Evolutionary conservation across 1,140 invertebrate species (phyloP).

Genomic region (Scaptomyza hsui): DNA sequence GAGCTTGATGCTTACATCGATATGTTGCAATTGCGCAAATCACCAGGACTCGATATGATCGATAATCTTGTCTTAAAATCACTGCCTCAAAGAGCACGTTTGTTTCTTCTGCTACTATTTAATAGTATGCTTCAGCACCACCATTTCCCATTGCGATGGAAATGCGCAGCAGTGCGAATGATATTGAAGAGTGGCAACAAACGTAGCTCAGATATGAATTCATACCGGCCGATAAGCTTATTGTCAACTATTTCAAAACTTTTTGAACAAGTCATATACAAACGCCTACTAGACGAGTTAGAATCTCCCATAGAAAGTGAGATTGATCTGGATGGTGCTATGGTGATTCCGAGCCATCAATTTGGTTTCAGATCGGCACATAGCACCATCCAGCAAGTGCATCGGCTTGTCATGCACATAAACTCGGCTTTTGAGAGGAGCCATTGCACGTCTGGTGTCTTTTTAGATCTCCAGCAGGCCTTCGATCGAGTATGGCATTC

Average conservation of each 20-base stretch:
- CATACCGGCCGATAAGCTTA: not conserved
- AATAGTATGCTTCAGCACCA: not conserved
- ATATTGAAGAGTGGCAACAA: not conserved
- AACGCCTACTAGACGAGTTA: not conserved
- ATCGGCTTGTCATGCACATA: not conserved
- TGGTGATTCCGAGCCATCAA: not conserved
- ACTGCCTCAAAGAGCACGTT: not conserved
- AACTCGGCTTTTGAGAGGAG: not conserved
- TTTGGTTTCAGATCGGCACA: not conserved
- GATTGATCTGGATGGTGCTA: too few species aligned
- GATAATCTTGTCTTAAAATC: not conserved
- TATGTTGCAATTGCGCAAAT: not conserved
- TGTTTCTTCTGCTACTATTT: not conserved
- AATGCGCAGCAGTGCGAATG: not conserved
- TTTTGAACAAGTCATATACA: not conserved
- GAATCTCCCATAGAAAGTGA: not conserved
- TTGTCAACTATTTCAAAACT: not conserved
- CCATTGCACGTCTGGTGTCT: not conserved
- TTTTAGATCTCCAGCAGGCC: not conserved
- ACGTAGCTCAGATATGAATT: not conserved
- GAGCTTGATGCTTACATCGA: too few species aligned
- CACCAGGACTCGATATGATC: not conserved
- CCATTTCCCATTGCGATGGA: conserved; percentile 1
- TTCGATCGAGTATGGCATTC: not conserved
- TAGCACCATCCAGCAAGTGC: not conserved